Base-by-base conservation (phyloP, 2,888 invertebrate genomes). In the Elysia crispata region DNA sequence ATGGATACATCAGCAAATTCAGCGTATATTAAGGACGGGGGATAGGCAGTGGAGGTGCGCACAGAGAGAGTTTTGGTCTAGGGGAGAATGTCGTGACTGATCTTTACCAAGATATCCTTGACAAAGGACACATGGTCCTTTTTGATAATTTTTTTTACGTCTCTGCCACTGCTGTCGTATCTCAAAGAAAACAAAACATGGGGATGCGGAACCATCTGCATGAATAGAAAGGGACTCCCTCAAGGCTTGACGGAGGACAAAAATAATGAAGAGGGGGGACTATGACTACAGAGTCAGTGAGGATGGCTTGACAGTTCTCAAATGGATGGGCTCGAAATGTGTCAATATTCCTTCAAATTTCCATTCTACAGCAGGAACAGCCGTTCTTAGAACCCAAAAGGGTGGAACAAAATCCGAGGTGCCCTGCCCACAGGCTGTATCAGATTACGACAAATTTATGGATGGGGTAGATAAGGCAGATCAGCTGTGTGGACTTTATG, bases 391-490 rank as follows among this genome's bases (percentile, higher is more conserved):
- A 28, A 79, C 75, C 41, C 62, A 72, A 31, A 72, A 77, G 66
- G 69, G 72, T 75, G 75, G 77, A 23, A 60, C 64, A 25, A 49
- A n/a, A 6, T 33, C 54, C 18, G 67, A 81, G 41, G 64, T 81
- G 18, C 54, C 77, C 31, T 77, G 69, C 66, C 80, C 79, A 1
- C 41, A 33, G 3, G 31, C 69, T n/a, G 57, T 79, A 6, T 60
- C 60, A 11, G 31, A 73, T 13, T 82, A 82, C 60, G 78, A 81
- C 23, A 25, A 20, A 41, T 62, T 49, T 67, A 82, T 82, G 79
- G 76, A 64, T 49, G 77, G 83, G 30, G 82, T 82, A 15, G 83
- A 83, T 62, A 79, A 78, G 31, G 80, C 83, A 15, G 83, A 83
- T 62, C 76, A 79, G 70, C 76, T 79, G 15, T 78, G 81, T 41